Percentiles rank a stretch among this genome's conserved stretches.
Conservation (phyloP, 2,888 invertebrate genomes). For the Teinopalpus imperialis region DNA sequence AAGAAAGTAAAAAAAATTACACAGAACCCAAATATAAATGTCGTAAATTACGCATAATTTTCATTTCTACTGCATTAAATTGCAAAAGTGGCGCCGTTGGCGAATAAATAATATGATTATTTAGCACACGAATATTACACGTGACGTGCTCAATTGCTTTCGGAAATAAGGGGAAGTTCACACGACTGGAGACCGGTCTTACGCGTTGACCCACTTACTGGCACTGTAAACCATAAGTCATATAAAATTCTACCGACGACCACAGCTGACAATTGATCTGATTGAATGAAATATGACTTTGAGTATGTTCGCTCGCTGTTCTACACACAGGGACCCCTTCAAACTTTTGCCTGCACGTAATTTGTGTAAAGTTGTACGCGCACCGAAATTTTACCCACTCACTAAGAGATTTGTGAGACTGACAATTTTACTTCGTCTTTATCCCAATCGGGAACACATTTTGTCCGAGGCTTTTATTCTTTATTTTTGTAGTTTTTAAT, state of each 20-base stretch:
- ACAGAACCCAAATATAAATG: slow-evolving; percentile 6
- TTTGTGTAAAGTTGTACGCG: too few species aligned
- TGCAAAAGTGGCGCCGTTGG: slow-evolving; percentile 19
- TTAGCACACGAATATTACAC: slow-evolving; percentile 22
- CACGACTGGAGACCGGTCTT: slow-evolving; percentile 10
- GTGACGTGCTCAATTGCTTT: slow-evolving; percentile 22
- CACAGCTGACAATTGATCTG: slow-evolving; percentile 22
- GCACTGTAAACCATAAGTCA: slow-evolving; percentile 20
- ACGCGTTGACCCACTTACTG: slow-evolving; percentile 20
- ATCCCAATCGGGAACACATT: too few species aligned
- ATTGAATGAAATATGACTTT: slow-evolving; percentile 14
- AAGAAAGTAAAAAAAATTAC: slow-evolving; percentile 12
- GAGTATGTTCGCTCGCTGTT: too few species aligned
- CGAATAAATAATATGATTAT: slow-evolving; percentile 21
- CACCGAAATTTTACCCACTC: too few species aligned
- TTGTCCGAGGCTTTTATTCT: too few species aligned
- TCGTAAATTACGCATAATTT: neutral
- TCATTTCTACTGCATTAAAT: slow-evolving; percentile 17
- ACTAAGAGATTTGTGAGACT: too few species aligned
- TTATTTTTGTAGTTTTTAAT: too few species aligned
- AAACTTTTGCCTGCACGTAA: too few species aligned
- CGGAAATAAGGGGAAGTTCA: slow-evolving; percentile 23
- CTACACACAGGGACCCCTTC: too few species aligned
- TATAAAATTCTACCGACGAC: slow-evolving; percentile 14
- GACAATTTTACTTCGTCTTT: too few species aligned